Percentiles rank a stretch among this genome's conserved stretches.
Conservation (phyloP, 1,140 invertebrate species). For the Heliconius himera region DNA sequence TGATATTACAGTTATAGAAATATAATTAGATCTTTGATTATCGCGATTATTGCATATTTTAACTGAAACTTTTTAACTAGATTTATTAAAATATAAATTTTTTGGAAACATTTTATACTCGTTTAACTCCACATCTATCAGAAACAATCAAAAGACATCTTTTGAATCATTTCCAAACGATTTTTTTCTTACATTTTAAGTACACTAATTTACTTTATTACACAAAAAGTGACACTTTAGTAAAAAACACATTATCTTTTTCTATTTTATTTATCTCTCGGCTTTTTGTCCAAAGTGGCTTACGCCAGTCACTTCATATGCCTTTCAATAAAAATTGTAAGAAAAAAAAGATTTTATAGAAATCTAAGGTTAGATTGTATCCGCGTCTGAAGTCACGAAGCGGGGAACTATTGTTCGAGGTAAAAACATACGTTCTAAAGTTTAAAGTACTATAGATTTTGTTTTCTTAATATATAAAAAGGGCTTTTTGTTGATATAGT, state of each 20-base stretch:
- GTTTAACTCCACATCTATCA: too few relatives aligned
- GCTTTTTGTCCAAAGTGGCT: background rate
- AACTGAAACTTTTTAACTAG: too few relatives aligned
- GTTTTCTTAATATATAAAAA: background rate
- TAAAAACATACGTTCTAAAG: background rate
- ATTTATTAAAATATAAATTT: too few relatives aligned
- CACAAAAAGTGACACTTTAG: too few relatives aligned
- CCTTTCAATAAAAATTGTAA: slow-evolving; percentile 5
- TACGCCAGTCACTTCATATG: background rate
- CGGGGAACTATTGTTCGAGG: background rate
- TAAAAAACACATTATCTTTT: background rate
- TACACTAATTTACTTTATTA: too few relatives aligned
- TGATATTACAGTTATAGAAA: too few relatives aligned
- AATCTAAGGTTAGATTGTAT: background rate
- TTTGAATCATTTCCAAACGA: too few relatives aligned
- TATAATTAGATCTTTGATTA: too few relatives aligned
- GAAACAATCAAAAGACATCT: too few relatives aligned
- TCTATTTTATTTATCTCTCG: background rate
- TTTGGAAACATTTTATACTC: too few relatives aligned
- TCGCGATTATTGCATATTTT: too few relatives aligned
- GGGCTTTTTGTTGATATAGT: background rate
- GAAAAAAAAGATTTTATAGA: background rate
- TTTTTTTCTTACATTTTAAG: too few relatives aligned
- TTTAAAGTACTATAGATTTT: background rate
- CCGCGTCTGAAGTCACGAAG: background rate